Conservation (phyloP, 1,140 invertebrate species). For the Drosophila ogumai region DNA sequence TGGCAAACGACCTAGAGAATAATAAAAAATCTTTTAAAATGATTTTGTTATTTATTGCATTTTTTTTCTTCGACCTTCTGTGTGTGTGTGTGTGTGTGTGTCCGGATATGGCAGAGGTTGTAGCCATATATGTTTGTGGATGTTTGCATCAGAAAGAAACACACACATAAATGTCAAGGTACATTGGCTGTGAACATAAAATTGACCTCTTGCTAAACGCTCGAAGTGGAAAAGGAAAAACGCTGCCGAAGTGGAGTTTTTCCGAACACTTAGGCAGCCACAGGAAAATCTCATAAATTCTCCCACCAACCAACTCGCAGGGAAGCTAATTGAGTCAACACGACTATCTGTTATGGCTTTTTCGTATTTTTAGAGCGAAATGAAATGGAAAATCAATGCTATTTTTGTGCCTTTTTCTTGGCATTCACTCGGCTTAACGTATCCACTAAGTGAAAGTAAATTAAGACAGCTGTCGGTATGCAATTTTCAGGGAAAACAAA, state of each 20-base stretch:
- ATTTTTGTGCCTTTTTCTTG: slow-evolving; percentile 47
- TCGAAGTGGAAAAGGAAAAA: slow-evolving; percentile 6
- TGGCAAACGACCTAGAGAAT: slow-evolving; percentile 26
- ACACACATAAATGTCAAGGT: slow-evolving; percentile 64
- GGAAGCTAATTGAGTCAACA: slow-evolving; percentile 70
- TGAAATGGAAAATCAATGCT: slow-evolving; percentile 60
- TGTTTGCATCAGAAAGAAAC: slow-evolving; percentile 17
- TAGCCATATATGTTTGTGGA: slow-evolving; percentile 1
- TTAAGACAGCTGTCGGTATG: slow-evolving; percentile 47
- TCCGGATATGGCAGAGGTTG: slow-evolving; percentile 1
- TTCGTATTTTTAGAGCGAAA: slow-evolving; percentile 63
- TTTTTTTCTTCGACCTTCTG: slow-evolving; percentile 1
- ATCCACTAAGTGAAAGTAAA: slow-evolving; percentile 49
- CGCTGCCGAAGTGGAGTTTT: slow-evolving; percentile 33
- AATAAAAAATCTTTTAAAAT: slow-evolving; percentile 44
- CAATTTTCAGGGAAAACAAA: slow-evolving; percentile 24
- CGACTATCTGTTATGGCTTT: slow-evolving; percentile 11
- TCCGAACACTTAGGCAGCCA: slow-evolving; percentile 44
- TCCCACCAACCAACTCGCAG: slow-evolving; percentile 5
- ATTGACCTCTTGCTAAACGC: slow-evolving; percentile 41
- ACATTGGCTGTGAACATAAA: slow-evolving; percentile 48
- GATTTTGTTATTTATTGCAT: slow-evolving; percentile 57
- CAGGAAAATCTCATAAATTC: slow-evolving; percentile 57
- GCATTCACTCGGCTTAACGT: slow-evolving; percentile 39
- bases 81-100: slow-evolving; percentile 1